Conservation (phyloP, 2,888 invertebrate genomes). For the Volucella inflata region DNA sequence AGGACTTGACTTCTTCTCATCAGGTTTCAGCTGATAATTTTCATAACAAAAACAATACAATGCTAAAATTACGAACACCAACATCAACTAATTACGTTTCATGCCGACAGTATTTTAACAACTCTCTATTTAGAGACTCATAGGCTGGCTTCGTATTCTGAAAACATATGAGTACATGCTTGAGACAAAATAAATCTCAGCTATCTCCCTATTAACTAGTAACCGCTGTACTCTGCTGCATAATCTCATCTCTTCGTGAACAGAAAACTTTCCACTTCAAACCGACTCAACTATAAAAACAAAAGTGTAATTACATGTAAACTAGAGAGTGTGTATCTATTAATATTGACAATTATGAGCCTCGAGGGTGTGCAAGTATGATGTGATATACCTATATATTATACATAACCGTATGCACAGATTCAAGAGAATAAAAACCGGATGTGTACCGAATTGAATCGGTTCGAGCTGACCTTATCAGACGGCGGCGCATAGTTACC, state of each 20-base stretch:
- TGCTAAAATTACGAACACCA: not conserved
- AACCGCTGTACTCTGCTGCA: slow-evolving; percentile 10
- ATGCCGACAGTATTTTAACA: not conserved
- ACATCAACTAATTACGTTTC: not conserved
- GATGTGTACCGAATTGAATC: slow-evolving; percentile 58
- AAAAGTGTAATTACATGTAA: slow-evolving; percentile 36
- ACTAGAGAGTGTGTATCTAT: not conserved
- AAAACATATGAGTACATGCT: not conserved
- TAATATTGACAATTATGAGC: not conserved
- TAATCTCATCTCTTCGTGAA: slow-evolving; percentile 27
- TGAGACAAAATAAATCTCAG: not conserved
- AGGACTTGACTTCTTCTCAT: too few relatives aligned
- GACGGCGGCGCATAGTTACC: not conserved
- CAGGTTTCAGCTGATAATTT: too few relatives aligned
- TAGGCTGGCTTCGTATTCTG: not conserved
- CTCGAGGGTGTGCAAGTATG: not conserved
- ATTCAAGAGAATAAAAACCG: slow-evolving; percentile 40
- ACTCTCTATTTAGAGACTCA: not conserved
- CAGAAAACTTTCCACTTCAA: slow-evolving; percentile 48
- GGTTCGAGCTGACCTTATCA: slow-evolving; percentile 66
- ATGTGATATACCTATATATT: too few relatives aligned
- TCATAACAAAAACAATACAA: too few relatives aligned
- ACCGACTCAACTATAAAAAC: slow-evolving; percentile 3
- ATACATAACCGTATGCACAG: not conserved
- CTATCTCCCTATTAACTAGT: slow-evolving; percentile 2